A percentile compares a stretch with the other conserved stretches of the same genome.
Conservation (phyloP, 2,113 vertebrate species). For the Thamnophis sirtalis region DNA sequence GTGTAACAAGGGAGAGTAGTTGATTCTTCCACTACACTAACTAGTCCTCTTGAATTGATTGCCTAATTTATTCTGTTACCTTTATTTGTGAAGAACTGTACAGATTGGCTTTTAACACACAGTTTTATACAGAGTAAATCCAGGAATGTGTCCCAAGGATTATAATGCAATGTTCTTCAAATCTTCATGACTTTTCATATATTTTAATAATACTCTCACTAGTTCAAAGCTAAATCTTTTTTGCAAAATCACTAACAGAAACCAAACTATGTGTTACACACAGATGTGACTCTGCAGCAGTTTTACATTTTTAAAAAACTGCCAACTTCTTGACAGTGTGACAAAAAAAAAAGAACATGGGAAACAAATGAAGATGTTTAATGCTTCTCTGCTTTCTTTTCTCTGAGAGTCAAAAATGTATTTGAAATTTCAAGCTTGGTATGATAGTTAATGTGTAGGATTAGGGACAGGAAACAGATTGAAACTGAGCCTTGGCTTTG, state of each 20-base stretch:
- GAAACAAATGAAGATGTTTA: background rate
- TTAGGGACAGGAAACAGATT: background rate
- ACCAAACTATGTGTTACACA: background rate
- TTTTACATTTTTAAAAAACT: background rate
- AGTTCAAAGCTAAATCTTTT: conserved; percentile 31
- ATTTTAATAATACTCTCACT: background rate
- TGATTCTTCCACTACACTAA: background rate
- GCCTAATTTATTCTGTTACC: conserved; percentile 23
- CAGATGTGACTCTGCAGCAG: background rate
- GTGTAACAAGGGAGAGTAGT: background rate
- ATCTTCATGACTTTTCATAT: background rate
- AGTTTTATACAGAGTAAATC: background rate
- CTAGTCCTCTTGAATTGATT: background rate
- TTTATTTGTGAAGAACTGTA: conserved; percentile 34
- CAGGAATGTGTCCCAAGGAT: background rate
- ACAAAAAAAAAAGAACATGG: background rate
- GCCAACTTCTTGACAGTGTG: background rate
- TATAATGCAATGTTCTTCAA: background rate
- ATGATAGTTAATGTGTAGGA: background rate
- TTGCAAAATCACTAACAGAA: conserved; percentile 55
- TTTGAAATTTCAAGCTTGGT: background rate
- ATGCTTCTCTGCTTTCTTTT: background rate
- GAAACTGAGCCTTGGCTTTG: background rate
- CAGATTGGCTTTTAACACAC: background rate
- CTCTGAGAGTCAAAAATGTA: background rate